Conservation (phyloP, 1,140 invertebrate genomes). For the Leptestheria dahalacensis region DNA sequence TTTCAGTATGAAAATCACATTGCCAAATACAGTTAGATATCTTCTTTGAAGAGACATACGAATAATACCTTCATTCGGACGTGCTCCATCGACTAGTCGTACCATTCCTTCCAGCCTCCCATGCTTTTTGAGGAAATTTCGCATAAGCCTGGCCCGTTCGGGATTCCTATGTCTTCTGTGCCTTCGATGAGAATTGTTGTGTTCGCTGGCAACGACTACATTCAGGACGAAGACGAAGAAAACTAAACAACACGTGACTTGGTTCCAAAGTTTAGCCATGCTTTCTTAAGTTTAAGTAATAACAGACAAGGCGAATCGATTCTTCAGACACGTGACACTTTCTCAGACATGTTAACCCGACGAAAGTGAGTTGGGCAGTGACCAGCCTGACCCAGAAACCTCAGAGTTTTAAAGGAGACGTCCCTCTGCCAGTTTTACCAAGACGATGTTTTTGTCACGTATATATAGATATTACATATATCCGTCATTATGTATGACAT, state of each 20-base stretch:
- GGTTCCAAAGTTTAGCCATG: not conserved
- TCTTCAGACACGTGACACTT: not conserved
- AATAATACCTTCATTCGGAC: slow-evolving; percentile 50
- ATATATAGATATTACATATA: not conserved
- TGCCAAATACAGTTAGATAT: not conserved
- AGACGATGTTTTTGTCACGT: not conserved
- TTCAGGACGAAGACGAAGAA: not conserved
- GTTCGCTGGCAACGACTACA: not conserved
- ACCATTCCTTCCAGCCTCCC: slow-evolving; percentile 41
- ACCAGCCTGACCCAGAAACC: not conserved
- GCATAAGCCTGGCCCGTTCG: slow-evolving; percentile 22
- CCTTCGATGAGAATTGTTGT: not conserved
- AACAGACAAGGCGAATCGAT: not conserved
- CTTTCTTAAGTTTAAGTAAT: not conserved
- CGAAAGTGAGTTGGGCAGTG: not conserved
- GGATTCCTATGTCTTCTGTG: slow-evolving; percentile 4
- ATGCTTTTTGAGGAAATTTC: slow-evolving; percentile 37
- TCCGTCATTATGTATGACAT: no score
- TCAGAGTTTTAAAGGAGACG: not conserved
- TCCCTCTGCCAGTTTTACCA: not conserved
- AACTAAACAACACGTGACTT: not conserved
- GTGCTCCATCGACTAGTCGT: slow-evolving; percentile 45
- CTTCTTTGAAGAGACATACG: no score
- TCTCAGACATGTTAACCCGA: not conserved
- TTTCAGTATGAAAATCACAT: slow-evolving; percentile 19